A percentile compares a stretch with the other conserved stretches of the same genome.
These are phyloP conservation scores for Drosophila nigromelanica DNA, from an alignment of 1,140 invertebrate genomes.

Conservation along the genomic window DNA sequence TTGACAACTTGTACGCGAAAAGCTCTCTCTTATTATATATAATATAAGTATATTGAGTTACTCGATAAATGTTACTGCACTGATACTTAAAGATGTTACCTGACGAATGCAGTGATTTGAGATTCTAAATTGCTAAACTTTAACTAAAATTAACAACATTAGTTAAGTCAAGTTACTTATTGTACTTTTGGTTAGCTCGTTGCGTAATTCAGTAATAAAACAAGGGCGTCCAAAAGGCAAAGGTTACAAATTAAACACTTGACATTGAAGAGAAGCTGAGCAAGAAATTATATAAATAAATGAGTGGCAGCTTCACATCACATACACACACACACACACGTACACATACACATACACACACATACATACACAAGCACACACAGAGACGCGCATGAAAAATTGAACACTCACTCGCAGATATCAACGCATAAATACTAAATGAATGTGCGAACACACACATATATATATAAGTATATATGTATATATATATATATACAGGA, in stretches of 20 bases:
- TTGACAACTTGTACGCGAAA: too few species aligned
- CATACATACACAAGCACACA: conserved; percentile 4
- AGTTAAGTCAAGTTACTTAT: background rate
- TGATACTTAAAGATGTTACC: too few species aligned
- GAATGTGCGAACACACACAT: conserved; percentile 41
- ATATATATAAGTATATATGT: background rate
- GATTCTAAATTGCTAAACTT: background rate
- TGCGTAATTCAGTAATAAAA: conserved; percentile 21
- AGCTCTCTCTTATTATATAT: too few species aligned
- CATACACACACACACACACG: background rate
- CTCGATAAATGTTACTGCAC: too few species aligned
- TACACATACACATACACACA: background rate
- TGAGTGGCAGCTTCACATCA: conserved; percentile 39
- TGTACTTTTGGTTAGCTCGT: conserved; percentile 14
- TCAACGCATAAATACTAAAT: conserved; percentile 80
- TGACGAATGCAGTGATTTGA: too few species aligned
- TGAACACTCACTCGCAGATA: conserved; percentile 75
- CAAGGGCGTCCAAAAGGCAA: conserved; percentile 8
- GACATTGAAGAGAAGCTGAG: conserved; percentile 38
- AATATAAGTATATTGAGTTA: too few species aligned
- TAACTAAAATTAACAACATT: conserved; percentile 21
- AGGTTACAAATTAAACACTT: conserved; percentile 52
- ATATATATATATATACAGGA: background rate
- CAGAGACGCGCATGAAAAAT: conserved; percentile 53
- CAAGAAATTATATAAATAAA: conserved; percentile 71